phyloP scores from a whole-genome alignment of 2,888 invertebrate genomes.

The Epistrophe eligans region DNA sequence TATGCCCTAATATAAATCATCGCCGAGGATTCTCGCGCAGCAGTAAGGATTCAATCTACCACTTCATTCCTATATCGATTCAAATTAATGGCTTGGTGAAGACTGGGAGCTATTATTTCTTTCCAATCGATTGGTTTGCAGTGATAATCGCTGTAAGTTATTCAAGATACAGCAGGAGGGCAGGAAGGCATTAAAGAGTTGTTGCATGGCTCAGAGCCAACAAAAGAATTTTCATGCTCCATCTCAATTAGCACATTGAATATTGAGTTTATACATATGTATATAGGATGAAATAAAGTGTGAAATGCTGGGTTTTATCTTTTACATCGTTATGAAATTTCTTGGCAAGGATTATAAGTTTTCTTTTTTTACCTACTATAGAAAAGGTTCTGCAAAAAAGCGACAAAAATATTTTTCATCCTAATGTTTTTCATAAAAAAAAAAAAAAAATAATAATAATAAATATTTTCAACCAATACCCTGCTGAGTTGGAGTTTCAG shows the following conservation, averaged over 20 bases:
- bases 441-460: no score
- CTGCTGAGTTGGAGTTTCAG: background rate
- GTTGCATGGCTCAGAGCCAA: slow-evolving; percentile 47
- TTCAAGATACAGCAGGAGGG: slow-evolving; percentile 8
- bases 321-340: slow-evolving; percentile 21
- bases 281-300: background rate
- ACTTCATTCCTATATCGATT: slow-evolving; percentile 6
- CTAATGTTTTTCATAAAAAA: background rate
- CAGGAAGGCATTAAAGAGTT: slow-evolving; percentile 4
- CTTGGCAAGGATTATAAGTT: slow-evolving; percentile 50
- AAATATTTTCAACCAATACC: background rate
- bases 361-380: background rate
- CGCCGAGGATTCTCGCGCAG: slow-evolving; percentile 9
- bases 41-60: slow-evolving; percentile 30
- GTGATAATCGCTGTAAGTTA: slow-evolving; percentile 41
- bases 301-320: background rate
- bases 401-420: background rate
- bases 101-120: background rate
- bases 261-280: slow-evolving; percentile 3
- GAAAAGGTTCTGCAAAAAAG: background rate
- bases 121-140: slow-evolving; percentile 61
- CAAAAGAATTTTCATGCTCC: slow-evolving; percentile 25
- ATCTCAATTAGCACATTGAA: slow-evolving; percentile 17
- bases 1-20: slow-evolving; percentile 50
- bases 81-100: background rate